Evolutionary conservation across 2,888 invertebrate genomes (phyloP).

Genomic region (Pterostichus niger): DNA sequence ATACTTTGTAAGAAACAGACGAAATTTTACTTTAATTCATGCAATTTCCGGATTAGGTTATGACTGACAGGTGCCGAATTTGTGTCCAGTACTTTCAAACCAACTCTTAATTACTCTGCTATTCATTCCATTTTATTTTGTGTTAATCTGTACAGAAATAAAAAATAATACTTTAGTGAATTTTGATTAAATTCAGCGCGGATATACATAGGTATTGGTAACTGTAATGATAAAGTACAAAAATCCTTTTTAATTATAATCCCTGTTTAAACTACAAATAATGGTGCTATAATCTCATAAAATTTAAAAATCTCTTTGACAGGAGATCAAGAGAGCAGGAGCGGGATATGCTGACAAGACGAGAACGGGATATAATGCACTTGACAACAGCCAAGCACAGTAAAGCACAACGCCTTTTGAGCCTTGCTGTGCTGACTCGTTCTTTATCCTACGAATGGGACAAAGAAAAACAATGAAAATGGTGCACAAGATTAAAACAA

Average conservation of each 20-base stretch:
- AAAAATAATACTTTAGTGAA: too few species aligned
- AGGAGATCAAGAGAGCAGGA: slow-evolving; percentile 27
- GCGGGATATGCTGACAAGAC: neutral
- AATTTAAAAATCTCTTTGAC: slow-evolving; percentile 50
- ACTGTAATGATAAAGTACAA: neutral
- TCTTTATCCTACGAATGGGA: slow-evolving; percentile 56
- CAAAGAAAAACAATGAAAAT: slow-evolving; percentile 63
- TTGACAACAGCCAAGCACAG: slow-evolving; percentile 21
- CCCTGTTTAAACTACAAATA: slow-evolving; percentile 26
- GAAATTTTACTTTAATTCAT: too few species aligned
- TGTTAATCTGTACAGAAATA: too few species aligned
- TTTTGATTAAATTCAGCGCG: too few species aligned
- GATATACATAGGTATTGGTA: too few species aligned
- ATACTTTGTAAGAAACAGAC: too few species aligned
- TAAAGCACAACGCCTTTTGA: slow-evolving; percentile 12
- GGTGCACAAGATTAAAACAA: slow-evolving; percentile 60
- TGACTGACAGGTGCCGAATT: too few species aligned
- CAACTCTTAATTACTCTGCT: too few species aligned
- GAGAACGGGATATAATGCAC: slow-evolving; percentile 42
- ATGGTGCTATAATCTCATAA: slow-evolving; percentile 9
- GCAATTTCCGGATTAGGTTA: too few species aligned
- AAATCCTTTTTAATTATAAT: slow-evolving; percentile 23
- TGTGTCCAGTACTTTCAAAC: too few species aligned
- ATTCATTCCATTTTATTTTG: too few species aligned
- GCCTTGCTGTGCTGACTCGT: slow-evolving; percentile 16